Conservation (phyloP, 2,113 vertebrate species). For the Ictidomys tridecemlineatus region DNA sequence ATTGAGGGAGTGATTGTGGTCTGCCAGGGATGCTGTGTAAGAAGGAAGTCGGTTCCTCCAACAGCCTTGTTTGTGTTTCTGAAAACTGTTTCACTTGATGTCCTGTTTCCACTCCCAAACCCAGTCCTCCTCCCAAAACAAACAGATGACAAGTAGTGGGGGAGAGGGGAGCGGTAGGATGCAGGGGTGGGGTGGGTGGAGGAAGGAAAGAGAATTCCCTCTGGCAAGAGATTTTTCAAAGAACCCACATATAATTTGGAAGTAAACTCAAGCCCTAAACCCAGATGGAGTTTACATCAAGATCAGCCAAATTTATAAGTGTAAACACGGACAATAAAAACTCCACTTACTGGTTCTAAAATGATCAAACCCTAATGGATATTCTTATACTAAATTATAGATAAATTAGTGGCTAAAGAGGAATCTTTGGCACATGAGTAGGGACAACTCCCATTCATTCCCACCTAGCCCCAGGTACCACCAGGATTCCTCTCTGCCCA, state of each 20-base stretch:
- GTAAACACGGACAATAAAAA: neutral
- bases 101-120: slow-evolving; percentile 78
- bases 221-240: slow-evolving; percentile 62
- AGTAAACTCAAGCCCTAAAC: slow-evolving; percentile 65
- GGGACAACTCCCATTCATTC: neutral
- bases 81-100: slow-evolving; percentile 74
- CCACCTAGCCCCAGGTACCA: neutral
- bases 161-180: slow-evolving; percentile 14
- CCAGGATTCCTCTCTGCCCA: neutral
- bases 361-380: neutral
- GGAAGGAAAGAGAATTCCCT: slow-evolving; percentile 72
- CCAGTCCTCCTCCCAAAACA: slow-evolving; percentile 73
- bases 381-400: neutral
- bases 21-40: slow-evolving; percentile 66
- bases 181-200: slow-evolving; percentile 62
- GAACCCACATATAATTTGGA: slow-evolving; percentile 67
- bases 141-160: slow-evolving; percentile 67
- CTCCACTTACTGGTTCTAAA: slow-evolving; percentile 19
- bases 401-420: neutral
- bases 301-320: slow-evolving; percentile 15
- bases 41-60: slow-evolving; percentile 78
- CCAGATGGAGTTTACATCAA: slow-evolving; percentile 47
- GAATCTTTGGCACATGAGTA: neutral
- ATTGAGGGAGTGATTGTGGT: slow-evolving; percentile 77
- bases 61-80: slow-evolving; percentile 80